Evolutionary conservation across 2,888 invertebrate genomes (phyloP).

Genomic region (Aspidiotus rigidus): DNA sequence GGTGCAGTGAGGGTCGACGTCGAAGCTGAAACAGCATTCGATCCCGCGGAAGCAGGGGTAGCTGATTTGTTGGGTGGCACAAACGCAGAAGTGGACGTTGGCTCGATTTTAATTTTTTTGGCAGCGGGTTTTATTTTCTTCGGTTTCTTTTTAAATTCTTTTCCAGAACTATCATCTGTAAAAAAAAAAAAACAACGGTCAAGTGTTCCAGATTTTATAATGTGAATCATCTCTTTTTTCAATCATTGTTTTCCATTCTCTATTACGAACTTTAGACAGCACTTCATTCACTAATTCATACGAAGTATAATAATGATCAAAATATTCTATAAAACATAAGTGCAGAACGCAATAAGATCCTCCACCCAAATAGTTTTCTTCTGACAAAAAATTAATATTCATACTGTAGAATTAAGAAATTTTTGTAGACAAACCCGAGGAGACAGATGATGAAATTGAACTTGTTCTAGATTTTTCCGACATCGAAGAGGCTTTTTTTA

Average conservation of each 20-base stretch:
- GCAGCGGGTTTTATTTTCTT: slow-evolving; percentile 30
- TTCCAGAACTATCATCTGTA: not conserved
- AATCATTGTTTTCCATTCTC: no score
- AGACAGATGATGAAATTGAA: slow-evolving; percentile 33
- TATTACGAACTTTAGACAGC: no score
- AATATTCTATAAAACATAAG: no score
- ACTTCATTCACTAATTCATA: no score
- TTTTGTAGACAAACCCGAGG: slow-evolving; percentile 18
- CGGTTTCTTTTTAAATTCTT: slow-evolving; percentile 9
- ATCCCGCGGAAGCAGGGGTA: not conserved
- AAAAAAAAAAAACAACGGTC: not conserved
- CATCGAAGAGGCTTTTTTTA: slow-evolving; percentile 36
- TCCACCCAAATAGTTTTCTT: no score
- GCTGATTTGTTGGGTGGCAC: not conserved
- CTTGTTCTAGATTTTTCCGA: slow-evolving; percentile 34
- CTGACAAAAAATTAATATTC: no score
- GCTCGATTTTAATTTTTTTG: slow-evolving; percentile 8
- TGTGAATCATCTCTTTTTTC: no score
- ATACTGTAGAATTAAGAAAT: no score
- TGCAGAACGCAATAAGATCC: no score
- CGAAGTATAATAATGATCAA: no score
- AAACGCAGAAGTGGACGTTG: not conserved
- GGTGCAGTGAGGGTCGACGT: slow-evolving; percentile 33
- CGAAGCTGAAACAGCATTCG: slow-evolving; percentile 21
- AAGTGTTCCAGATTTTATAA: no score